Conservation (phyloP, 2,888 invertebrate species). For the Anoplius nigerrimus region DNA sequence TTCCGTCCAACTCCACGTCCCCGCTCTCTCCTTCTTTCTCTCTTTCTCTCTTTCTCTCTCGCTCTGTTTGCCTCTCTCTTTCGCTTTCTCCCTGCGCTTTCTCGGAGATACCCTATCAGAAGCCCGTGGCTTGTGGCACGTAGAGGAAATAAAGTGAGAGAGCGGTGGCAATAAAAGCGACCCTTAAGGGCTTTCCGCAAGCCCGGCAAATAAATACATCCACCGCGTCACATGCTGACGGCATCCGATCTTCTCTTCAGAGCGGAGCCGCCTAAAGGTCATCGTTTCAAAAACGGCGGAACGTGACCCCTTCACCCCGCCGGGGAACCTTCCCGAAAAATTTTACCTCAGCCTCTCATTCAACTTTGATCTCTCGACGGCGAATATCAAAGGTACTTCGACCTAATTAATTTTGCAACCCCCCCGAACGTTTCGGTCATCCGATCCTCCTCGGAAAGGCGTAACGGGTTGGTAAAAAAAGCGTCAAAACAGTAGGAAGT, state of each 20-base stretch:
- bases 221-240: conserved; percentile 47
- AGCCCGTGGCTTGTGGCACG: conserved; percentile 39
- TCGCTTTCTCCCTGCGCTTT: background rate
- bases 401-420: too few relatives aligned
- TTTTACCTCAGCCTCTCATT: too few relatives aligned
- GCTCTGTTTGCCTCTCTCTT: too few relatives aligned
- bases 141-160: conserved; percentile 54
- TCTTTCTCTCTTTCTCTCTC: conserved; percentile 14
- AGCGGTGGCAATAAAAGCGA: conserved; percentile 60
- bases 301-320: conserved; percentile 35
- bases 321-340: conserved; percentile 2
- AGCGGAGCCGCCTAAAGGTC: conserved; percentile 28
- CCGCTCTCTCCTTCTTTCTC: too few relatives aligned
- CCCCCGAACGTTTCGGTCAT: too few relatives aligned
- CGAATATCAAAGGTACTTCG: too few relatives aligned
- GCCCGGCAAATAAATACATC: conserved; percentile 60
- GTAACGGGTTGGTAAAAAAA: conserved; percentile 18
- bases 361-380: too few relatives aligned
- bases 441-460: too few relatives aligned
- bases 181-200: conserved; percentile 54
- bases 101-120: conserved; percentile 32
- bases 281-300: conserved; percentile 41
- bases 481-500: background rate
- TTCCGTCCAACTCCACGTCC: too few relatives aligned
- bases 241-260: conserved; percentile 32